Percentiles rank a stretch among this genome's conserved stretches.
phyloP scores from a whole-genome alignment of 2,797 vertebrate species.

The Halcyon smyrnensis region DNA sequence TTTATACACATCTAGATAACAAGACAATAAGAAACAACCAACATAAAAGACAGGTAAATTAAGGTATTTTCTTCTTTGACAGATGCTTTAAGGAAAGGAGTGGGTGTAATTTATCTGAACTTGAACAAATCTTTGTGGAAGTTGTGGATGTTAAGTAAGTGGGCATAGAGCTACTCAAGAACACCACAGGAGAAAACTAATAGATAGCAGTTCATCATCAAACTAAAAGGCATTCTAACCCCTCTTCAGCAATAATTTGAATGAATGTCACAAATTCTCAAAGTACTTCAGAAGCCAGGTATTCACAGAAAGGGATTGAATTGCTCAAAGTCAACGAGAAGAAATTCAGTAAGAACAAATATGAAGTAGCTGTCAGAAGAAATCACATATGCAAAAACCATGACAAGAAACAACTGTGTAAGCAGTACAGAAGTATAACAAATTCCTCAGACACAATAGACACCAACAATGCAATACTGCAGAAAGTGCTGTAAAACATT shows the following conservation, averaged over 20 bases:
- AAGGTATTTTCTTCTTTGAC: neutral
- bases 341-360: neutral
- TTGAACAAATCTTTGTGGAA: neutral
- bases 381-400: neutral
- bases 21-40: neutral
- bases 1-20: neutral
- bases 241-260: neutral
- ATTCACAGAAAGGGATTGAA: neutral
- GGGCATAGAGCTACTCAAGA: neutral
- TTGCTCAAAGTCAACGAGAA: neutral
- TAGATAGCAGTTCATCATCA: neutral
- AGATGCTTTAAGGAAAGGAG: neutral
- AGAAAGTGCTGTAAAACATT: neutral
- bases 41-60: neutral
- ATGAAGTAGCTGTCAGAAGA: neutral
- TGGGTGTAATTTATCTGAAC: neutral
- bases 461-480: neutral
- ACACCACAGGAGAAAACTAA: neutral
- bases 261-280: neutral
- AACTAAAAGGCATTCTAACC: neutral
- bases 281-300: neutral
- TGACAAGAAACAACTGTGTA: neutral
- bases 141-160: neutral
- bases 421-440: neutral
- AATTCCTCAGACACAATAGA: neutral